phyloP scores from a whole-genome alignment of 2,888 invertebrate species.

The Gastracanthus pulcherrimus region DNA sequence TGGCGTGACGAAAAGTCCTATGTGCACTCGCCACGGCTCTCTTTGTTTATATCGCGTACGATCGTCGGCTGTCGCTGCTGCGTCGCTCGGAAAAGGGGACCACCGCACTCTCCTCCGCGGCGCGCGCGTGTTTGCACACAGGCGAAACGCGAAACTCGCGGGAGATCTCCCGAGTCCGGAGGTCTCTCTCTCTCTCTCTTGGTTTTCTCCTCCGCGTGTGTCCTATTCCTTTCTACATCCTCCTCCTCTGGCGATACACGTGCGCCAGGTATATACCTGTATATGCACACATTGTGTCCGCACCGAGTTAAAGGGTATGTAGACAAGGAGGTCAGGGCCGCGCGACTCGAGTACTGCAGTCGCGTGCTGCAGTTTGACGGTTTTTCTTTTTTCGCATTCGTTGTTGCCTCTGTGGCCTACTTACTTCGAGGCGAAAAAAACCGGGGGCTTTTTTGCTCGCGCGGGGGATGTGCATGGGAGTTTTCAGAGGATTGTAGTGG shows the following conservation, averaged over 20 bases:
- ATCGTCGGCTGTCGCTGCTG: background rate
- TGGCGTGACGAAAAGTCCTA: constrained; percentile 41
- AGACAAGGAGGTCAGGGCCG: background rate
- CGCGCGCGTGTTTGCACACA: background rate
- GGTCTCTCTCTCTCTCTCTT: too few species aligned
- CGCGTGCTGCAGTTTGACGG: too few species aligned
- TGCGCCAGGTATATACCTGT: background rate
- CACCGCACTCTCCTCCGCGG: background rate
- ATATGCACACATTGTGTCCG: constrained; percentile 14
- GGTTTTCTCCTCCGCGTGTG: background rate
- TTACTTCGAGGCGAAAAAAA: constrained; percentile 22
- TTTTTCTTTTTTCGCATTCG: background rate
- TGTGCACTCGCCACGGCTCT: background rate
- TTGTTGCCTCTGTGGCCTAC: constrained; percentile 17
- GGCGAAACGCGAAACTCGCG: constrained; percentile 35
- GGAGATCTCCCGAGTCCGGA: constrained; percentile 7
- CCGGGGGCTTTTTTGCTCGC: background rate
- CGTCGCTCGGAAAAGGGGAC: background rate
- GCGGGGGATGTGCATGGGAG: background rate
- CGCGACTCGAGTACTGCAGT: too few species aligned
- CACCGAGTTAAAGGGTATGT: background rate
- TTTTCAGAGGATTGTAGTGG: background rate
- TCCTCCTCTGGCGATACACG: background rate
- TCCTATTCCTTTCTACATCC: background rate
- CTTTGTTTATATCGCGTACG: constrained; percentile 39